phyloP scores from a whole-genome alignment of 2,113 vertebrate genomes.

The Burhinus oedicnemus region DNA sequence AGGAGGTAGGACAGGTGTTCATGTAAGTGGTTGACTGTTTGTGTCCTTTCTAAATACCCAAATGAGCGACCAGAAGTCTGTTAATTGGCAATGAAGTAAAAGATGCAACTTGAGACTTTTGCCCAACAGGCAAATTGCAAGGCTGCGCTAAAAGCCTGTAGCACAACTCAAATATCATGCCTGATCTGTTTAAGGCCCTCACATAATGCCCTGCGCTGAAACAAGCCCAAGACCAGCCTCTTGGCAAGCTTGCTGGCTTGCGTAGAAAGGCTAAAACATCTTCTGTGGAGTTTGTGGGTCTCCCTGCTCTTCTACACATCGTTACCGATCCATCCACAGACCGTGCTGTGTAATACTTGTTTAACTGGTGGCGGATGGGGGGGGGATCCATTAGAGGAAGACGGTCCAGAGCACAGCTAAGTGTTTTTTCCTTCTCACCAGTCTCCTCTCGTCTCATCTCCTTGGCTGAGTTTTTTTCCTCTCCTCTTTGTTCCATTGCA shows the following conservation, averaged over 20 bases:
- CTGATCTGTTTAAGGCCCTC: neutral
- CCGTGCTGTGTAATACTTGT: neutral
- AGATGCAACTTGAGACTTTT: neutral
- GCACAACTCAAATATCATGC: accelerated
- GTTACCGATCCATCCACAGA: accelerated
- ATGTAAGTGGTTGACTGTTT: accelerated
- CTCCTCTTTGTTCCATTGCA: neutral
- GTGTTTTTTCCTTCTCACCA: neutral
- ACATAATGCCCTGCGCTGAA: neutral
- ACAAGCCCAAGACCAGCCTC: neutral
- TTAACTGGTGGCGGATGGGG: neutral
- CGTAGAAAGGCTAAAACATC: neutral
- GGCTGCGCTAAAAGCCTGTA: neutral
- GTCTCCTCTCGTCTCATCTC: neutral
- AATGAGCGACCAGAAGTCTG: neutral
- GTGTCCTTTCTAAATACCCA: neutral
- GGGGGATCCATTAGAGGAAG: neutral
- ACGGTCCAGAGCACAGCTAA: neutral
- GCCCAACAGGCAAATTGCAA: neutral
- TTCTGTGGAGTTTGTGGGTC: neutral
- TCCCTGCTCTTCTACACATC: neutral
- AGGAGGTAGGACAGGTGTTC: neutral
- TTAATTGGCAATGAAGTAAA: neutral
- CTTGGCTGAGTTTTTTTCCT: neutral
- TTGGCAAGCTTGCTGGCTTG: neutral